Conservation (phyloP, 1,140 invertebrate species). For the Lycorma delicatula region DNA sequence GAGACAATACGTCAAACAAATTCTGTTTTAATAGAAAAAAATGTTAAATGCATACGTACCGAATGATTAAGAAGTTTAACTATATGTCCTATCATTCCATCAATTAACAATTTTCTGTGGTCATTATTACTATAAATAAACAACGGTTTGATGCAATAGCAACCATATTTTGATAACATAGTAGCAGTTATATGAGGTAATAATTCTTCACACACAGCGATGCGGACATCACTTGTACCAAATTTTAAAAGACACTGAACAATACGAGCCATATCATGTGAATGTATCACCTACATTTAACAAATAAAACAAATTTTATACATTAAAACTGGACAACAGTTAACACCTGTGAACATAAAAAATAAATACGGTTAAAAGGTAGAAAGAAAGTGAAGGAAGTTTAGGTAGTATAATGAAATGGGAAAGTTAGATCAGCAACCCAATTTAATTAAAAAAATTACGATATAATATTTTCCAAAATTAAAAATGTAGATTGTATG, state of each 20-base stretch:
- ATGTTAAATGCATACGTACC: too few relatives aligned
- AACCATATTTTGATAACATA: background rate
- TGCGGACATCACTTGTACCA: background rate
- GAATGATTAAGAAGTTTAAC: background rate
- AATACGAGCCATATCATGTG: background rate
- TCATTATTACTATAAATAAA: background rate
- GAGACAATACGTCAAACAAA: too few relatives aligned
- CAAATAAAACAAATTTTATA: background rate
- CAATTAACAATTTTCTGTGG: constrained; percentile 3
- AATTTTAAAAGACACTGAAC: background rate
- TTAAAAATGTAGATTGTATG: too few relatives aligned
- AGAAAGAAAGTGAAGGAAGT: too few relatives aligned
- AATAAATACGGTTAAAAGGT: too few relatives aligned
- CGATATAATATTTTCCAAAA: too few relatives aligned
- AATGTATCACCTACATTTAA: background rate
- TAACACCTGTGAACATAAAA: too few relatives aligned
- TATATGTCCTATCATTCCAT: background rate
- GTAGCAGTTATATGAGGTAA: background rate
- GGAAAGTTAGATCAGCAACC: too few relatives aligned
- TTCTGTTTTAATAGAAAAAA: too few relatives aligned
- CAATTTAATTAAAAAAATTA: too few relatives aligned
- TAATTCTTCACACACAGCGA: background rate
- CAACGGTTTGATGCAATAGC: background rate
- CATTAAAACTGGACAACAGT: too few relatives aligned
- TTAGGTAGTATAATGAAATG: too few relatives aligned